A percentile compares a stretch with the other conserved stretches of the same genome.
Evolutionary conservation across 2,888 invertebrate genomes (phyloP).

Genomic region (Athetis lepigone): DNA sequence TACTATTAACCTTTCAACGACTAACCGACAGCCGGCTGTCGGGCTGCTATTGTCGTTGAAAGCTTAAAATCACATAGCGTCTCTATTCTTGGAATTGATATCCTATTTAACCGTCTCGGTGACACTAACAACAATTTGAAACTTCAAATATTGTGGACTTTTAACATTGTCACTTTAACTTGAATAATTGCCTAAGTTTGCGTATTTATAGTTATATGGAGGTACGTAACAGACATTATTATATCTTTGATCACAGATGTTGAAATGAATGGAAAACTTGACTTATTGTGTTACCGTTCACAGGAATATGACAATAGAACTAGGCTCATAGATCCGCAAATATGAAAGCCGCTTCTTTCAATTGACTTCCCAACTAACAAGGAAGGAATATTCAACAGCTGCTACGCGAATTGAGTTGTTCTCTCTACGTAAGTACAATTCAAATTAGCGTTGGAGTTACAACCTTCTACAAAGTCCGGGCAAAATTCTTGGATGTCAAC

Average conservation of each 20-base stretch:
- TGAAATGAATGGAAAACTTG: conserved; percentile 13
- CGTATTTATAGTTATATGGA: conserved; percentile 2
- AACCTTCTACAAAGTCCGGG: conserved; percentile 20
- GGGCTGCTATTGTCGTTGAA: too few species aligned
- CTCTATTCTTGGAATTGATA: background rate
- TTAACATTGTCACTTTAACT: conserved; percentile 7
- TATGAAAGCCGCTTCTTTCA: conserved; percentile 4
- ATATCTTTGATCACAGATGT: conserved; percentile 26
- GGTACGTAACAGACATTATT: background rate
- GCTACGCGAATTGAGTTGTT: conserved; percentile 7
- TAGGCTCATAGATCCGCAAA: conserved; percentile 6
- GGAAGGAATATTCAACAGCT: conserved; percentile 22
- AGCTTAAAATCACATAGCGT: too few species aligned
- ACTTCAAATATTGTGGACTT: conserved; percentile 7
- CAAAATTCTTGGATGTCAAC: conserved; percentile 51
- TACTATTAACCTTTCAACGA: too few species aligned
- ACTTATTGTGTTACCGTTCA: conserved; percentile 12
- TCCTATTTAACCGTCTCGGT: background rate
- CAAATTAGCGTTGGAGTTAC: conserved; percentile 31
- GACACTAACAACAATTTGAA: conserved; percentile 2
- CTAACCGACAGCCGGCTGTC: too few species aligned
- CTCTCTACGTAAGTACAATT: background rate
- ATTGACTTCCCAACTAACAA: conserved; percentile 14
- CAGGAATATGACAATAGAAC: background rate
- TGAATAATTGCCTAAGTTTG: conserved; percentile 22